A percentile compares a stretch with the other conserved stretches of the same genome.
phyloP scores from a whole-genome alignment of 2,113 vertebrate species.

The Pelvicachromis taeniatus region DNA sequence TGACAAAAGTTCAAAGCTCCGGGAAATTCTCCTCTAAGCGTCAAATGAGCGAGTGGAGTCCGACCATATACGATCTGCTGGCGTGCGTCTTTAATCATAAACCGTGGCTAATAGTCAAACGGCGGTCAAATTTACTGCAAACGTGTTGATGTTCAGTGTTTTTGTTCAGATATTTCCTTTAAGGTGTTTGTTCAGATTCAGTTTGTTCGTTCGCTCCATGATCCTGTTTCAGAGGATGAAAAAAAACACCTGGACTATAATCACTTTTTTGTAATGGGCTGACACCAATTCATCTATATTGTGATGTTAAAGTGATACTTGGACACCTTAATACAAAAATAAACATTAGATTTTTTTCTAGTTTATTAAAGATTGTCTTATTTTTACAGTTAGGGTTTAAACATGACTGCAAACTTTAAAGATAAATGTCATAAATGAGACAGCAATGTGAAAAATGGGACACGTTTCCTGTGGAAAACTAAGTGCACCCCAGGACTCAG shows the following conservation, averaged over 20 bases:
- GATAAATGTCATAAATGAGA: background rate
- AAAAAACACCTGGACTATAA: accelerated
- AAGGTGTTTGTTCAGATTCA: no score
- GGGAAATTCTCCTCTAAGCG: background rate
- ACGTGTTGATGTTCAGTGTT: no score
- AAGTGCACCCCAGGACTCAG: no score
- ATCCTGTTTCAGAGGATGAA: background rate
- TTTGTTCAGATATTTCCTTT: no score
- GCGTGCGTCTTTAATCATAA: background rate
- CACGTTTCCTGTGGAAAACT: no score
- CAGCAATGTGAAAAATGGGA: background rate
- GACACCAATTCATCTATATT: background rate
- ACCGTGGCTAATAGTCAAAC: accelerated
- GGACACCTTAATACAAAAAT: background rate
- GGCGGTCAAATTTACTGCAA: no score
- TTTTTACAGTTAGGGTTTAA: background rate
- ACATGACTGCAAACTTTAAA: background rate
- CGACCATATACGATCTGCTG: accelerated
- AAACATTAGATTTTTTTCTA: background rate
- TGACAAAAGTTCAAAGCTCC: background rate
- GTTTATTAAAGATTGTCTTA: background rate
- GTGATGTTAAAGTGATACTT: background rate
- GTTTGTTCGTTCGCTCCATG: no score
- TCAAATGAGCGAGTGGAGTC: background rate
- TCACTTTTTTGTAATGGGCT: background rate